Evolutionary conservation across 2,888 invertebrate species (phyloP).

Genomic region (Schizotus pectinicornis): DNA sequence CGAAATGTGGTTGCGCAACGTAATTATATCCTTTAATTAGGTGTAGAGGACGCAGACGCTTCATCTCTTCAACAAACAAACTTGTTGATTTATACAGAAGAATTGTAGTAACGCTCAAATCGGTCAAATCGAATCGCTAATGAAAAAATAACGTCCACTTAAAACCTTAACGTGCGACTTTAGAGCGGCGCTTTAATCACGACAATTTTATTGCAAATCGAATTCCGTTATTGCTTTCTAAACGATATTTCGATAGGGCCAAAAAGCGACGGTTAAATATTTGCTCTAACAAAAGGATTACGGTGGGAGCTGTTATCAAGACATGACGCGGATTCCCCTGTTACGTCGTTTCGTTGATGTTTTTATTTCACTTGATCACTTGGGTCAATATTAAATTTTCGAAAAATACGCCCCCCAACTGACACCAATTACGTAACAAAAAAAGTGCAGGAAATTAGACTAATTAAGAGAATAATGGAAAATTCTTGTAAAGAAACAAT

Average conservation of each 20-base stretch:
- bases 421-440: no score
- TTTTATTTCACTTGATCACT: no score
- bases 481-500: no score
- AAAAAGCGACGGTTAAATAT: no score
- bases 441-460: no score
- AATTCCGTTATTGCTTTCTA: not conserved
- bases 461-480: no score
- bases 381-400: no score
- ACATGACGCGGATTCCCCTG: no score
- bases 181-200: not conserved
- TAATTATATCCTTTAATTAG: conserved; percentile 33
- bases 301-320: no score
- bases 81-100: conserved; percentile 1
- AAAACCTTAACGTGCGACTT: not conserved
- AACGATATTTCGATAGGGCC: not conserved
- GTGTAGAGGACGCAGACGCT: conserved; percentile 30
- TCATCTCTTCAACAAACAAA: conserved; percentile 26
- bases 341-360: no score
- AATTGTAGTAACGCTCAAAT: not conserved
- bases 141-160: not conserved
- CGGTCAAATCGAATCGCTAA: not conserved
- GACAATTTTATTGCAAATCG: not conserved
- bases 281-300: no score
- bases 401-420: no score
- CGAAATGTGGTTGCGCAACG: conserved; percentile 27